phyloP scores from a whole-genome alignment of 2,888 invertebrate species.

The Amblyjoppa proteus region DNA sequence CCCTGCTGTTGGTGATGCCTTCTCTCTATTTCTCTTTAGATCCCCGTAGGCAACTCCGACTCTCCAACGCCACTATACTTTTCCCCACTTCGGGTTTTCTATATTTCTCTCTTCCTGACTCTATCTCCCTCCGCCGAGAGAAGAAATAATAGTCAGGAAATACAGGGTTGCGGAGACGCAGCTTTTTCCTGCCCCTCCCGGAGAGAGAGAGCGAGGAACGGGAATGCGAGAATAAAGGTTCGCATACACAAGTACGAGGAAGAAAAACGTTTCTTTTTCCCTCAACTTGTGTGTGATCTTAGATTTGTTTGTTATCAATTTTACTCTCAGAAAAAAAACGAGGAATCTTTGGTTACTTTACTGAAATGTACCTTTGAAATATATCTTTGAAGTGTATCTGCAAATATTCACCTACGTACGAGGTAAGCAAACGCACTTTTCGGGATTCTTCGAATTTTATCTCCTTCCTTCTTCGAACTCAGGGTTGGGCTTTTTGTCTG shows the following conservation, averaged over 20 bases:
- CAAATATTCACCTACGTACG: constrained; percentile 78
- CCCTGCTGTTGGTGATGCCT: constrained; percentile 38
- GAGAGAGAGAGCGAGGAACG: constrained; percentile 1
- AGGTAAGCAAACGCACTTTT: constrained; percentile 78
- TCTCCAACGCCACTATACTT: constrained; percentile 10
- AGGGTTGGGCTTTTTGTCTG: constrained; percentile 41
- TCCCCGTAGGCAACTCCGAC: constrained; percentile 6
- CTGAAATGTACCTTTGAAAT: constrained; percentile 79
- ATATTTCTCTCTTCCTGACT: constrained; percentile 49
- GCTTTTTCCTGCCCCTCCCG: constrained; percentile 23
- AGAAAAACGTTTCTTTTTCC: constrained; percentile 42
- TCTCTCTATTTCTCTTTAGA: constrained; percentile 50
- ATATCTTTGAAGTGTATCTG: constrained; percentile 81
- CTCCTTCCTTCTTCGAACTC: constrained; percentile 10
- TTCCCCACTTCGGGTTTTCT: constrained; percentile 45
- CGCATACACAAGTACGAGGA: constrained; percentile 28
- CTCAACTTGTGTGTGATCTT: constrained; percentile 59
- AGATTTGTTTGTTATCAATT: constrained; percentile 79
- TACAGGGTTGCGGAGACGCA: constrained; percentile 51
- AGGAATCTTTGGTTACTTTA: constrained; percentile 60
- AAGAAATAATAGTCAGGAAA: constrained; percentile 58
- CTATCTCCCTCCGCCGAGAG: constrained; percentile 33
- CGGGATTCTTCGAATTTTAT: constrained; percentile 56
- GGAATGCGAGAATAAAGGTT: constrained; percentile 35
- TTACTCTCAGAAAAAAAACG: constrained; percentile 66